A percentile compares a stretch with the other conserved stretches of the same genome.
Evolutionary conservation across 2,888 invertebrate species (phyloP).

Genomic region (Timema podura): DNA sequence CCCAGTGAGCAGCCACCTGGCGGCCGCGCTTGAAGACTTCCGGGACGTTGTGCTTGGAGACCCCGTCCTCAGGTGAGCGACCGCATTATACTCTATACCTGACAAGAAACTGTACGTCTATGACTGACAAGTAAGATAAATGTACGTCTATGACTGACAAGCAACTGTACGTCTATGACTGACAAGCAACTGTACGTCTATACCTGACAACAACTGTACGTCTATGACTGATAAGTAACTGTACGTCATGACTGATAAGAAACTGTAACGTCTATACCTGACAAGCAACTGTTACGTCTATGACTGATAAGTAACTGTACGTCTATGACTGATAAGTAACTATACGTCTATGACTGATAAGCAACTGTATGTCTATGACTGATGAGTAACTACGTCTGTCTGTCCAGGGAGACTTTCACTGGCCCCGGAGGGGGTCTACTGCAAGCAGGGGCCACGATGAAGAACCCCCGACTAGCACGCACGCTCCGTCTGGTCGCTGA

Average conservation of each 20-base stretch:
- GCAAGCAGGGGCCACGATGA: constrained; percentile 40
- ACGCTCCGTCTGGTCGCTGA: constrained; percentile 45
- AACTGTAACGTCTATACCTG: neutral
- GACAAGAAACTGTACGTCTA: neutral
- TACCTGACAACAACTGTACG: neutral
- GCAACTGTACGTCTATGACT: neutral
- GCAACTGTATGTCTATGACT: neutral
- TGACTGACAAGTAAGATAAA: no score
- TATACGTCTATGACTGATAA: neutral
- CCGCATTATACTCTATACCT: neutral
- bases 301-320: neutral
- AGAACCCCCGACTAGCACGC: constrained; percentile 41
- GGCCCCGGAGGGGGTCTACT: constrained; percentile 38
- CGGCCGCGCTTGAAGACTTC: constrained; percentile 31
- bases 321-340: neutral
- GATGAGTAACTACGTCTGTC: neutral
- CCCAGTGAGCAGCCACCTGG: constrained; percentile 35
- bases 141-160: neutral
- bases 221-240: no score
- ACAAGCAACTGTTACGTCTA: neutral
- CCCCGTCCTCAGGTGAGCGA: constrained; percentile 33
- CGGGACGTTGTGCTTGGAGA: constrained; percentile 31
- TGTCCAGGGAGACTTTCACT: constrained; percentile 30
- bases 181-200: neutral
- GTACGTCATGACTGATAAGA: neutral